Percentiles rank a stretch among this genome's conserved stretches.
Evolutionary conservation across 2,797 vertebrate genomes (phyloP).

Genomic region (Pangasius sanitwongsei): DNA sequence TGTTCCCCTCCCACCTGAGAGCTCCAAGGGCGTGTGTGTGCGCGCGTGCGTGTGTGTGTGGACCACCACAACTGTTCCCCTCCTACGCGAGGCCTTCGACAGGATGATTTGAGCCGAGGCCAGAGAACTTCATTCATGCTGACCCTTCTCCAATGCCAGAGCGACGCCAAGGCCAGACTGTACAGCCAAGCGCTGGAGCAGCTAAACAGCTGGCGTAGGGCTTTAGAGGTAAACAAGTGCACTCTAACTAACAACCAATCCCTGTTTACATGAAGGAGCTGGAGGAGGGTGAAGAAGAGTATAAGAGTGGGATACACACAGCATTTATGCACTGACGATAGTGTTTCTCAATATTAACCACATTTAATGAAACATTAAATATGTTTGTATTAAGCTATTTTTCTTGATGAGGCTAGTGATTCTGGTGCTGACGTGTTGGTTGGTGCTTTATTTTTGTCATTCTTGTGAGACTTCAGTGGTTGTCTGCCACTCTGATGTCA

Average conservation of each 20-base stretch:
- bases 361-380: neutral
- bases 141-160: slow-evolving; percentile 47
- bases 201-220: slow-evolving; percentile 51
- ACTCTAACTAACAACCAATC: slow-evolving; percentile 15
- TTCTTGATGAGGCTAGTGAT: neutral
- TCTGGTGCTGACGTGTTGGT: neutral
- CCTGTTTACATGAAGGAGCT: neutral
- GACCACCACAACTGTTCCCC: slow-evolving; percentile 44
- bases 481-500: neutral
- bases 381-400: neutral
- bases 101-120: slow-evolving; percentile 43
- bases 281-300: neutral
- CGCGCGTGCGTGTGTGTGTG: neutral
- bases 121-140: slow-evolving; percentile 50
- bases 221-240: slow-evolving; percentile 43
- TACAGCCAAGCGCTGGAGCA: slow-evolving; percentile 36
- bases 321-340: neutral
- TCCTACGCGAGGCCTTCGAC: slow-evolving; percentile 46
- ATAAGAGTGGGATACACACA: neutral
- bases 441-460: neutral
- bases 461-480: neutral
- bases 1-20: slow-evolving; percentile 56
- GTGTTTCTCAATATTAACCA: neutral
- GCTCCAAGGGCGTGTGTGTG: slow-evolving; percentile 33
- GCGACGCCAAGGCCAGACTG: slow-evolving; percentile 47